phyloP scores from a whole-genome alignment of 2,113 vertebrate genomes.

The Hippotragus niger region DNA sequence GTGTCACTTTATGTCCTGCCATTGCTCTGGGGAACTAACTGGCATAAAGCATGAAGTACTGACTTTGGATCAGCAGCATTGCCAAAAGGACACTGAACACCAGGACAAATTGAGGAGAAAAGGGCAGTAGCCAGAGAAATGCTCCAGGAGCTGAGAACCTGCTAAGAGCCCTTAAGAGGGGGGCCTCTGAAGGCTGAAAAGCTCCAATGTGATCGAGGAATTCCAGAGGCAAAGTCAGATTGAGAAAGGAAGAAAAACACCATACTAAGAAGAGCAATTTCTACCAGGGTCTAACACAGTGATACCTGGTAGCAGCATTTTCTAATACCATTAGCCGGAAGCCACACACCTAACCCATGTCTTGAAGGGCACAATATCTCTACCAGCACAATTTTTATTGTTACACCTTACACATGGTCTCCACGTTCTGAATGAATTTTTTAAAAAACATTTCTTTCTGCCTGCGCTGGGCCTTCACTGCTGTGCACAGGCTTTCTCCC shows the following conservation, averaged over 20 bases:
- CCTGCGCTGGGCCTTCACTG: neutral
- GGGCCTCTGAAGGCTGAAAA: conserved; percentile 38
- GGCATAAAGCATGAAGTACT: conserved; percentile 66
- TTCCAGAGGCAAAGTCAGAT: neutral
- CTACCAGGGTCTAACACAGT: neutral
- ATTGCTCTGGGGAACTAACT: conserved; percentile 43
- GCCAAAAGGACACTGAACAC: neutral
- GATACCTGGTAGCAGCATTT: neutral
- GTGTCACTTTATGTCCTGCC: conserved; percentile 46
- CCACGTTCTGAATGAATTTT: neutral
- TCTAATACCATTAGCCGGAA: neutral
- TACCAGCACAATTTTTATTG: neutral
- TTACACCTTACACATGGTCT: neutral
- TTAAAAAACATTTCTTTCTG: neutral
- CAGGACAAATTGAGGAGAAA: neutral
- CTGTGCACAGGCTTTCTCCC: neutral
- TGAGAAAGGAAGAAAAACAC: neutral
- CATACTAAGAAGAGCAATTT: neutral
- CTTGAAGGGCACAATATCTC: neutral
- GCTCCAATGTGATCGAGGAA: conserved; percentile 34
- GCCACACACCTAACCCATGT: neutral
- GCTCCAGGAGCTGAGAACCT: neutral
- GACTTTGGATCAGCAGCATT: conserved; percentile 33
- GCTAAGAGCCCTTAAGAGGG: neutral
- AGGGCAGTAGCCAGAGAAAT: neutral